Conservation (phyloP, 2,888 invertebrate species). For the Acanthoscelides obtectus region DNA sequence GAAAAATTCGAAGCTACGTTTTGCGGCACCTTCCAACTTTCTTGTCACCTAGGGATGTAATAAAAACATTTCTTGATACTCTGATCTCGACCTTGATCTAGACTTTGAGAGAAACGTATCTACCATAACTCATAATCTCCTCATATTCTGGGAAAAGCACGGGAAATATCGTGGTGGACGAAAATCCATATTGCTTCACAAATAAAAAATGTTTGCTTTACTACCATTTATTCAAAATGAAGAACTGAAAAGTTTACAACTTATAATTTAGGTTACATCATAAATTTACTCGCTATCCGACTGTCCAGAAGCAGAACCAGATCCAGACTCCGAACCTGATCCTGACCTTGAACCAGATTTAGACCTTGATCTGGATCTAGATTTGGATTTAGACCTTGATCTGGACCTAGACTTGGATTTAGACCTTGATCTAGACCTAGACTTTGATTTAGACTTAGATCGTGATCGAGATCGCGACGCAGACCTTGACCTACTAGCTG, state of each 20-base stretch:
- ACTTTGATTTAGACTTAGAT: slow-evolving; percentile 32
- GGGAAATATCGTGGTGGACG: no score
- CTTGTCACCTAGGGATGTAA: no score
- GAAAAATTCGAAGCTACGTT: no score
- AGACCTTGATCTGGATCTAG: slow-evolving; percentile 34
- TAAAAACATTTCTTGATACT: no score
- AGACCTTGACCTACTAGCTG: slow-evolving; percentile 39
- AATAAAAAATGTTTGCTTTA: background rate
- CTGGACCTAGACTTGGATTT: slow-evolving; percentile 40
- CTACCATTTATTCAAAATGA: background rate
- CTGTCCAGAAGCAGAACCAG: slow-evolving; percentile 19
- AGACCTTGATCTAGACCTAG: slow-evolving; percentile 38
- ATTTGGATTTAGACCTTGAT: slow-evolving; percentile 26
- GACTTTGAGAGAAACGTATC: no score
- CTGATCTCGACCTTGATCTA: no score
- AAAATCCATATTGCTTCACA: no score
- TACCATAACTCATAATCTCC: no score
- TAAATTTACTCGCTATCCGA: slow-evolving; percentile 30
- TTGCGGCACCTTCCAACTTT: no score
- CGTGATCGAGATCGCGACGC: slow-evolving; percentile 41
- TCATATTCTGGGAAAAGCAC: no score
- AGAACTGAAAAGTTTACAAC: background rate
- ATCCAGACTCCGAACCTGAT: slow-evolving; percentile 28
- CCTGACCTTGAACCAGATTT: slow-evolving; percentile 34
- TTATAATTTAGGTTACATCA: background rate